Base-by-base conservation (phyloP, 1,140 invertebrate genomes). In the Armadillidium nasatum region DNA sequence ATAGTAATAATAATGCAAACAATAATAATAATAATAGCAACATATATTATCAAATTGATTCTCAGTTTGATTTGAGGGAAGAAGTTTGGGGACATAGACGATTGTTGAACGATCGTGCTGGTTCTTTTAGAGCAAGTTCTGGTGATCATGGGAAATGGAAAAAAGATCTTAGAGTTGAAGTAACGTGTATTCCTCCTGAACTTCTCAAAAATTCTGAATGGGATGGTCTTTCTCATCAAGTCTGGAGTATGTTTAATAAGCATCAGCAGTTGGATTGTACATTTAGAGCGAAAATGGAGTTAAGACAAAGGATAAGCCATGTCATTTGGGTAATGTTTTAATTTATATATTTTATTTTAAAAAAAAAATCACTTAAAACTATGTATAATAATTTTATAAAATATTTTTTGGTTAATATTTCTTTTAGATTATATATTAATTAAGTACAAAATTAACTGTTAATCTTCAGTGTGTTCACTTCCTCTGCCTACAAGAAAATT, bases 231-330 rank as follows among this genome's bases (percentile, higher is more conserved):
- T 93, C 91, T 15, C 85, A 88, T 80, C 88, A 89, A 75, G 89
- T 95, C 13, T 94, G 92, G 91, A 87, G 90, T 74, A 91, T 91
- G 80, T 95, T 92, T 85, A 85, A 89, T 19, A 84, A 85, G 11
- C 89, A 91, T 78, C 92, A 93, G 80, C 94, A 96, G 85, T 91
- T 90, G n/a, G 89, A 92, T 81, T 88, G 89, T 68, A 92, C 90
- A 19, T 95, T 92, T 83, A 86, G 87, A 80, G 88, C 90, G 44
- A 96, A 96, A 86, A 91, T 96, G 88, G 88, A 88, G 74, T 85
- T 95, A 0, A 93, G 93, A 90, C 90, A 90, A 82, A 89, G 89
- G 83, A 85, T 96, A 4, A 92, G 90, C 83, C 84, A 90, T 68
- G 88, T 89, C 80, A 90, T 95, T 72, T 90, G 90, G 85, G 91